Evolutionary conservation across 1,140 invertebrate genomes (phyloP).

Genomic region (Lepidurus couesii): DNA sequence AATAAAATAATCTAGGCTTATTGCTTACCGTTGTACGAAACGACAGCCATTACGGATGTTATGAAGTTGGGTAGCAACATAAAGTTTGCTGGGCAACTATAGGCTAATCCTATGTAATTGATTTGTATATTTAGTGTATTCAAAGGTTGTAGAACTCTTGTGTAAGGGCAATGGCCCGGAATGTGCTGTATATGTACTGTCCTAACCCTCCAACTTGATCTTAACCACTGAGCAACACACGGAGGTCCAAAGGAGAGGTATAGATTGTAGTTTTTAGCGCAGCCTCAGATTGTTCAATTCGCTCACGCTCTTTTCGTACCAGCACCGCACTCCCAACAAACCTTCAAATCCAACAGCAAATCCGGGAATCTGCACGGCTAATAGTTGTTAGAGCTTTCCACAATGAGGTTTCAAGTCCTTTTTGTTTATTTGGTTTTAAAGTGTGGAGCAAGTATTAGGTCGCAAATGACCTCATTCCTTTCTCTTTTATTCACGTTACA

Average conservation of each 20-base stretch:
- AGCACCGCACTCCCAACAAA: background rate
- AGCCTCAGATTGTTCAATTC: conserved; percentile 14
- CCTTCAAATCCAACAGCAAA: background rate
- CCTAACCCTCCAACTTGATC: background rate
- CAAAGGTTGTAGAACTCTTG: background rate
- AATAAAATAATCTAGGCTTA: background rate
- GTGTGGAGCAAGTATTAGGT: background rate
- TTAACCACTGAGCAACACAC: background rate
- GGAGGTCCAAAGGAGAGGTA: background rate
- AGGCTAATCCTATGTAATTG: background rate
- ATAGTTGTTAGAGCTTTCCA: background rate
- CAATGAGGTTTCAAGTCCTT: background rate
- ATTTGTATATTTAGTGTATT: background rate
- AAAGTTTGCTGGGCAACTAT: background rate
- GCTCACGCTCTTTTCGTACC: background rate
- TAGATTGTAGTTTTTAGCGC: conserved; percentile 22
- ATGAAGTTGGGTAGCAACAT: background rate
- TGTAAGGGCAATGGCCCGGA: background rate
- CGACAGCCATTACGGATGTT: conserved; percentile 10
- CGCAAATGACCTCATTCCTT: background rate
- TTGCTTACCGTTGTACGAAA: conserved; percentile 5
- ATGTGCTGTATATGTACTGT: background rate
- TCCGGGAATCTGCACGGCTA: background rate
- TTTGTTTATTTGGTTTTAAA: background rate
- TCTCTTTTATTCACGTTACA: background rate